Evolutionary conservation across 2,888 invertebrate genomes (phyloP), one percentile per base, ranked within the genome.

Genomic region (Acleris sparsana): DNA sequence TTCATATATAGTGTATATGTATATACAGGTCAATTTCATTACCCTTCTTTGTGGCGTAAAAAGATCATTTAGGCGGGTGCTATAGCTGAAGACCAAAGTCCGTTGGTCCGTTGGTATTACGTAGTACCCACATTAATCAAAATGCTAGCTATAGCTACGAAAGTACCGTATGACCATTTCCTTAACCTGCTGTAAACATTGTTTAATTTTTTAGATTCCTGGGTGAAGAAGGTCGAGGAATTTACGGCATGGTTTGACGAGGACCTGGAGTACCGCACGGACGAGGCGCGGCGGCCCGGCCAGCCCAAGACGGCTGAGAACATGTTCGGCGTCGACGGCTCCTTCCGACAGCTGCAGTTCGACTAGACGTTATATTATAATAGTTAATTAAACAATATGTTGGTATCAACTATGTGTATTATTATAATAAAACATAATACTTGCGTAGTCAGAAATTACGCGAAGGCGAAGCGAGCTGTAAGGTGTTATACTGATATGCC

Each of bases 301-400:
- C 93, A 89, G 72, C 93, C 93, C 1, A 93, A 89, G 75, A 93
- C 93, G 44, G 84, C 93, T 0, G 89, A 93, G 62, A 88, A 88
- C 20, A 80, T 94, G 71, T 94, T 94, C 71, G 94, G 94, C 17
- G 73, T 89, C 1, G 93, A 93, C 20, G 94, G 94, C 18, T 93
- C 94, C 11, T 94, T 94, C 75, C 85, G 94, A 71, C 85, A 93
- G 75, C 83, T 94, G 18, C 86, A 86, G 43, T 76, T 89, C 61
- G 90, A 91, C 71, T 89, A 73, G 80, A 56, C 18, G 16, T 16
- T 44, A n/a, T 1, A 44, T 44, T 0, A 17, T 16, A 17, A 46
- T n/a, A 25, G n/a, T 49, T 22, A 13, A 53, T 16, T 39, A 39
- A 39, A 39, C 39, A 39, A 39, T 39, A 39, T 39, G 1, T 13